These are phyloP conservation scores for Rhyacichthys aspro DNA, from an alignment of 2,797 vertebrate genomes.

Conservation along the genomic window DNA sequence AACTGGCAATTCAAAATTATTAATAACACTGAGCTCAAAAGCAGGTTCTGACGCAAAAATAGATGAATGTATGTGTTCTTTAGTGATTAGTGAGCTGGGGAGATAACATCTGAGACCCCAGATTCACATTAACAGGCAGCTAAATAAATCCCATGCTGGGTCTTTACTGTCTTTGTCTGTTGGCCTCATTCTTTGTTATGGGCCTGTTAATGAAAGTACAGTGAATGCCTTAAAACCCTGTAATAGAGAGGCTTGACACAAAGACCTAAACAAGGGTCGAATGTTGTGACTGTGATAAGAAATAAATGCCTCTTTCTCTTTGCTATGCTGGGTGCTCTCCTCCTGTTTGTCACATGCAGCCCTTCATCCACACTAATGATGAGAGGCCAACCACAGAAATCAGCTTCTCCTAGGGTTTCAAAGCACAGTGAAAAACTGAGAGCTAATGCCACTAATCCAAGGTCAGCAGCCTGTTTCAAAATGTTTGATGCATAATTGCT, in stretches of 20 bases:
- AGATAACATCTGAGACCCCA: constrained; percentile 20
- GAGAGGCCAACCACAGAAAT: constrained; percentile 48
- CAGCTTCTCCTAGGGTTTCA: constrained; percentile 47
- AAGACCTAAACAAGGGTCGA: constrained; percentile 49
- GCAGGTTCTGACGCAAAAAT: constrained; percentile 20
- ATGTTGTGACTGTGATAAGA: constrained; percentile 49
- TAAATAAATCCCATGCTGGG: constrained; percentile 6
- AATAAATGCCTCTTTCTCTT: constrained; percentile 67
- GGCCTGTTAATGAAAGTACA: constrained; percentile 8
- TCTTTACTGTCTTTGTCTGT: constrained; percentile 28
- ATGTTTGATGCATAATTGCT: constrained; percentile 20
- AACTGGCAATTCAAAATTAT: constrained; percentile 34
- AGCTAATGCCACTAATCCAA: constrained; percentile 33
- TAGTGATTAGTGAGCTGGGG: constrained; percentile 19
- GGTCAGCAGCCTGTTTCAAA: constrained; percentile 39
- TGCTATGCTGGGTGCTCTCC: constrained; percentile 44
- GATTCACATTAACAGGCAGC: constrained; percentile 10
- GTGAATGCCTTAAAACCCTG: constrained; percentile 34
- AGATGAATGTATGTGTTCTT: constrained; percentile 22
- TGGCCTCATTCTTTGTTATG: constrained; percentile 35
- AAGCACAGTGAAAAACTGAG: constrained; percentile 28
- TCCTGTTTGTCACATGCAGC: constrained; percentile 69
- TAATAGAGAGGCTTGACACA: constrained; percentile 31
- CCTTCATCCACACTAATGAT: constrained; percentile 49
- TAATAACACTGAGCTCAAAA: constrained; percentile 16